Conservation (phyloP, 2,113 vertebrate genomes). For the Rhabdomys dilectus region DNA sequence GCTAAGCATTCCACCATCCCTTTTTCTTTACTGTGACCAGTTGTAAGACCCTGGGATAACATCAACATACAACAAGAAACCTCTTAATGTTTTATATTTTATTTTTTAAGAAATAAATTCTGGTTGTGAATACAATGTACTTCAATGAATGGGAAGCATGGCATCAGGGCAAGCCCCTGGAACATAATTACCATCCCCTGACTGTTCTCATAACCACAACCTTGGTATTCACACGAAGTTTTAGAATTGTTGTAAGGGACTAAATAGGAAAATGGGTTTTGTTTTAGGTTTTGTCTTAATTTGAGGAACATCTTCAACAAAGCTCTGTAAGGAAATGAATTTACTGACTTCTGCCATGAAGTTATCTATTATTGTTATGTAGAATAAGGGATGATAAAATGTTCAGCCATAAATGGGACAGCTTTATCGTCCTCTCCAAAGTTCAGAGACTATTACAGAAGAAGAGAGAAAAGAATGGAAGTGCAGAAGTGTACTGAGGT, state of each 20-base stretch:
- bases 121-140: not conserved
- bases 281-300: not conserved
- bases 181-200: not conserved
- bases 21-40: not conserved
- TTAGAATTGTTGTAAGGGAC: not conserved
- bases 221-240: not conserved
- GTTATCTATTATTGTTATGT: not conserved
- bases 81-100: not conserved
- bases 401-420: too few relatives aligned
- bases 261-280: not conserved
- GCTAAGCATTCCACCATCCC: not conserved
- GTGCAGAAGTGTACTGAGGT: too few relatives aligned
- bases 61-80: not conserved
- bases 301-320: not conserved
- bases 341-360: not conserved
- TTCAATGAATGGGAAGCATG: not conserved
- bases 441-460: too few relatives aligned
- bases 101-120: not conserved
- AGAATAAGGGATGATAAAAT: too few relatives aligned
- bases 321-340: constrained; percentile 4
- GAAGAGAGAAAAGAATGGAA: too few relatives aligned
- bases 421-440: too few relatives aligned
- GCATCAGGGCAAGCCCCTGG: not conserved
- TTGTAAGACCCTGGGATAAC: too few relatives aligned
- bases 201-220: not conserved